phyloP scores from a whole-genome alignment of 2,113 vertebrate genomes.

The Garra rufa region DNA sequence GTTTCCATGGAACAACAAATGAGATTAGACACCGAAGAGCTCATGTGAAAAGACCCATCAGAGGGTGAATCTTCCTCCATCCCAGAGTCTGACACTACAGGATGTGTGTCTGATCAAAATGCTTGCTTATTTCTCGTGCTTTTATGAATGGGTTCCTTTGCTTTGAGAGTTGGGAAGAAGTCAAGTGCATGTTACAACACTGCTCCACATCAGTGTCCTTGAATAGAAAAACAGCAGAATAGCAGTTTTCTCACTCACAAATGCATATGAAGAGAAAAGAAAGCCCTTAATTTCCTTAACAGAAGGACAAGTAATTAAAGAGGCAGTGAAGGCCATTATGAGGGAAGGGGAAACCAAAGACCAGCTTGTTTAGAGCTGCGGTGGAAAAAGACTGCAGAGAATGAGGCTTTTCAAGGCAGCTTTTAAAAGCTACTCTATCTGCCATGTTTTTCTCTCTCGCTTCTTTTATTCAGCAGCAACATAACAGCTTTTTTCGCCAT shows the following conservation, averaged over 20 bases:
- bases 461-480: neutral
- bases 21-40: neutral
- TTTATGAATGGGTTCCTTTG: neutral
- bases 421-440: conserved; percentile 21
- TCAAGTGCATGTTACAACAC: neutral
- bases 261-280: neutral
- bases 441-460: neutral
- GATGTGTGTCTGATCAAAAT: neutral
- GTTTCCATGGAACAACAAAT: no score
- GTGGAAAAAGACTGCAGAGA: neutral
- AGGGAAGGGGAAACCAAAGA: neutral
- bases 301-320: conserved; percentile 21
- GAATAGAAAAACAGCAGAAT: neutral
- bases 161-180: neutral
- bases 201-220: conserved; percentile 1
- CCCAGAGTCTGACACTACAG: neutral
- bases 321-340: neutral
- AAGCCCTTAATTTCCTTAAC: neutral
- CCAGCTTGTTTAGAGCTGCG: neutral
- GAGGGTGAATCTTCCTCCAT: neutral
- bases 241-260: neutral
- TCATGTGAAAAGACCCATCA: neutral
- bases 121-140: neutral
- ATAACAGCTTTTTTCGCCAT: neutral
- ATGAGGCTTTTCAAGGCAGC: conserved; percentile 14